phyloP scores from a whole-genome alignment of 2,797 vertebrate genomes.

The Neomorphus geoffroyi region DNA sequence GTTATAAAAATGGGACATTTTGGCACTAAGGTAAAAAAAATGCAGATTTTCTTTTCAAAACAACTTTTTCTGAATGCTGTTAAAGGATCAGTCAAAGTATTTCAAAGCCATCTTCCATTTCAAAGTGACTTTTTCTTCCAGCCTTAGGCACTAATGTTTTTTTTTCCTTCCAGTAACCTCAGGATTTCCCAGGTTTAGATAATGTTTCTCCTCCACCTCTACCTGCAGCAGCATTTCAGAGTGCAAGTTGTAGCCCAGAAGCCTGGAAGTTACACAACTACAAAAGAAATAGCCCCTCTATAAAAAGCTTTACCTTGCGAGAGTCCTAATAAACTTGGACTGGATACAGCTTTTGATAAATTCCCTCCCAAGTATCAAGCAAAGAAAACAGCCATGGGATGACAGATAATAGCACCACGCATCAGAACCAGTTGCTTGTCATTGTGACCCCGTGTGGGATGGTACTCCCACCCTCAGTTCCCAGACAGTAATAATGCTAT shows the following conservation, averaged over 20 bases:
- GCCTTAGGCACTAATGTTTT: background rate
- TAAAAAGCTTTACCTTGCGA: background rate
- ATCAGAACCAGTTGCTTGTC: background rate
- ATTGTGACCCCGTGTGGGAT: background rate
- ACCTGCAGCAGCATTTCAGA: background rate
- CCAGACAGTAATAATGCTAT: background rate
- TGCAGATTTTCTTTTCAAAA: background rate
- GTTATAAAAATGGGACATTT: background rate
- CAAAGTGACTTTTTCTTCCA: background rate
- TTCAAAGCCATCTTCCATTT: background rate
- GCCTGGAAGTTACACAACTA: background rate
- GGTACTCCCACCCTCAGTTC: background rate
- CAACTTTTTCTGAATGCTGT: background rate
- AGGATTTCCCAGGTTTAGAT: background rate
- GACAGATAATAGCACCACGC: background rate
- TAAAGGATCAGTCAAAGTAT: background rate
- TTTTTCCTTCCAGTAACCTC: background rate
- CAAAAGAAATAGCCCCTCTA: background rate
- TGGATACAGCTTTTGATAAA: background rate
- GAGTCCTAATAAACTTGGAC: background rate
- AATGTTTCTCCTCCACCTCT: background rate
- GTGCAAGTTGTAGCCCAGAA: background rate
- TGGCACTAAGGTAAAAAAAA: background rate
- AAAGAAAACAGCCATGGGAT: background rate
- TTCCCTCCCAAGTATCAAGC: background rate